Percentiles rank a stretch among this genome's conserved stretches.
phyloP scores from a whole-genome alignment of 2,797 vertebrate species.

The Prionace glauca region DNA sequence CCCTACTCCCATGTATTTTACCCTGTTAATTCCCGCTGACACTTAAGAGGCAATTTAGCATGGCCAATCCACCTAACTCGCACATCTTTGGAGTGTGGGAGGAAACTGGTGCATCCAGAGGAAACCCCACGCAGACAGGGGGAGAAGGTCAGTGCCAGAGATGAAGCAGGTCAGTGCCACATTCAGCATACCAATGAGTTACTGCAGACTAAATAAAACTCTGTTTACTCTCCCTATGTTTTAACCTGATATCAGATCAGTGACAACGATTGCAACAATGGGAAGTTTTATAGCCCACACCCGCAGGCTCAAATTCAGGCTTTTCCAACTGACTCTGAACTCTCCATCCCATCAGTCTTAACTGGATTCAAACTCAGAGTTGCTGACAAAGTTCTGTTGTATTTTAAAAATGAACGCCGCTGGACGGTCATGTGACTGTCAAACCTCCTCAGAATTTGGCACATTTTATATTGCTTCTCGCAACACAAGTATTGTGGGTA shows the following conservation, averaged over 20 bases:
- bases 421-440: neutral
- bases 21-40: no score
- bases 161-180: neutral
- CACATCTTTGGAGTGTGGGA: no score
- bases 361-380: neutral
- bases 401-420: neutral
- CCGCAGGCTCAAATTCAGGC: neutral
- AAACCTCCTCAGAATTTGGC: neutral
- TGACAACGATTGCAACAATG: neutral
- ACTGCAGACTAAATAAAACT: neutral
- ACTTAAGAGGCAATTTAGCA: no score
- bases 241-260: neutral
- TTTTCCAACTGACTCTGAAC: neutral
- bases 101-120: no score
- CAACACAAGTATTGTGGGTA: neutral
- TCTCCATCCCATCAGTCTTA: neutral
- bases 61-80: no score
- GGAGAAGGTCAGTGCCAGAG: no score
- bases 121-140: no score
- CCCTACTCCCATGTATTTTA: no score
- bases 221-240: neutral
- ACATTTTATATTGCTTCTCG: neutral
- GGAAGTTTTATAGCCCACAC: neutral
- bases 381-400: neutral
- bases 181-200: neutral